Conservation (phyloP, 2,888 invertebrate species). For the Diloba caeruleocephala region DNA sequence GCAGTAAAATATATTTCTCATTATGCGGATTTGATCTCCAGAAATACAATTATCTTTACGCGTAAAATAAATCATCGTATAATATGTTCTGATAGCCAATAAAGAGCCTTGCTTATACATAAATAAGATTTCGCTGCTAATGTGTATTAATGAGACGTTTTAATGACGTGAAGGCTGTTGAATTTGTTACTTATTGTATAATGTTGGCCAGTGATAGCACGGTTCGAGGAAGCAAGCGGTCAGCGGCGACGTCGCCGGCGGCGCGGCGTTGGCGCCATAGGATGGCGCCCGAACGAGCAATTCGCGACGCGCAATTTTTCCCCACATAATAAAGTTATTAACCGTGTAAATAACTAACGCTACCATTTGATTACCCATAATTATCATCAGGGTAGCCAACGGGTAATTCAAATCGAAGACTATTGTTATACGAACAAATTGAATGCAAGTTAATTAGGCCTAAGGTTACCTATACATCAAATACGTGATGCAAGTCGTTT, state of each 20-base stretch:
- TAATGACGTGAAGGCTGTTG: constrained; percentile 56
- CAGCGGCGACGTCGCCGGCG: constrained; percentile 67
- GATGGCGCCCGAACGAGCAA: constrained; percentile 74
- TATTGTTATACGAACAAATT: constrained; percentile 36
- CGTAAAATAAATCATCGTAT: constrained; percentile 27
- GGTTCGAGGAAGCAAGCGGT: constrained; percentile 83
- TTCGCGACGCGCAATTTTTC: constrained; percentile 71
- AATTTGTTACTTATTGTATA: constrained; percentile 65
- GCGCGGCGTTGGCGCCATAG: constrained; percentile 76
- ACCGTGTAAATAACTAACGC: constrained; percentile 57
- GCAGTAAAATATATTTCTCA: constrained; percentile 12
- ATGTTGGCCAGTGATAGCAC: constrained; percentile 73
- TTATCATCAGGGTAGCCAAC: constrained; percentile 25
- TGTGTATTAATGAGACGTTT: constrained; percentile 51
- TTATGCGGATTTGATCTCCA: constrained; percentile 16
- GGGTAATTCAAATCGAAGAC: constrained; percentile 25
- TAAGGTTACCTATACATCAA: too few species aligned
- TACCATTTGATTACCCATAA: constrained; percentile 57
- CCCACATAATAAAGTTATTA: constrained; percentile 72
- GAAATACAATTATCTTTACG: constrained; percentile 12
- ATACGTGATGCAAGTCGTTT: constrained; percentile 20
- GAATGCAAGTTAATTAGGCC: constrained; percentile 29
- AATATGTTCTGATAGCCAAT: constrained; percentile 26
- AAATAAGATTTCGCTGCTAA: constrained; percentile 50
- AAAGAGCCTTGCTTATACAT: constrained; percentile 45